phyloP scores from a whole-genome alignment of 1,140 invertebrate genomes.

The Neotoxoptera formosana region DNA sequence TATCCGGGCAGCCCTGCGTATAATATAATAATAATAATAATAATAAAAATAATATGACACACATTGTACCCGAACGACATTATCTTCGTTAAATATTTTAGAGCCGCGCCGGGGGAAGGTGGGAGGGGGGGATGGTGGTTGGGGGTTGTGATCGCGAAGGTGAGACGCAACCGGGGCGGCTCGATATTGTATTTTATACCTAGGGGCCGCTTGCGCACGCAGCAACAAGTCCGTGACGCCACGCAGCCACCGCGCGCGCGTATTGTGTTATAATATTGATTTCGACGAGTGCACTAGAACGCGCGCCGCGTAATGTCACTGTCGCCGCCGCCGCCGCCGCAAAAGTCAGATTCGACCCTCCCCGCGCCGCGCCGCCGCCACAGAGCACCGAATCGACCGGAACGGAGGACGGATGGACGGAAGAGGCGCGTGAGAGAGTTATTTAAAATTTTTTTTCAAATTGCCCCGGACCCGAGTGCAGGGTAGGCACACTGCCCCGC shows the following conservation, averaged over 20 bases:
- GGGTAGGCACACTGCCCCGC: not conserved
- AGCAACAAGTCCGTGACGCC: slow-evolving; percentile 49
- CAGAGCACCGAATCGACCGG: too few species aligned
- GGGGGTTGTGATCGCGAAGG: not conserved
- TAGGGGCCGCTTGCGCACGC: slow-evolving; percentile 20
- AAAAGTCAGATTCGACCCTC: not conserved
- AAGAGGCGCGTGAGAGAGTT: not conserved
- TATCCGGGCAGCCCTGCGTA: not conserved
- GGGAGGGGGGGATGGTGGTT: too few species aligned
- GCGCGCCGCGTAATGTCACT: not conserved
- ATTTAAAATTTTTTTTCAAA: not conserved
- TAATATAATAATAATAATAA: not conserved
- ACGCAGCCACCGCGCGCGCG: slow-evolving; percentile 21
- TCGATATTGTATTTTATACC: not conserved
- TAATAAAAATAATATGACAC: not conserved
- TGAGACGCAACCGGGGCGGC: not conserved
- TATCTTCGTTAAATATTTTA: not conserved
- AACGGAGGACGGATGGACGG: too few species aligned
- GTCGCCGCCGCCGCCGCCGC: not conserved
- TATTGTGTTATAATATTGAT: slow-evolving; percentile 27
- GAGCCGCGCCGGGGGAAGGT: too few species aligned
- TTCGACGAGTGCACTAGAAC: slow-evolving; percentile 27
- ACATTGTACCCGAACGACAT: not conserved
- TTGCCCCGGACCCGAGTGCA: too few species aligned
- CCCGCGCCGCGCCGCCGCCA: not conserved